Evolutionary conservation across 1,140 invertebrate genomes (phyloP).

Genomic region (Palaemon carinicauda): DNA sequence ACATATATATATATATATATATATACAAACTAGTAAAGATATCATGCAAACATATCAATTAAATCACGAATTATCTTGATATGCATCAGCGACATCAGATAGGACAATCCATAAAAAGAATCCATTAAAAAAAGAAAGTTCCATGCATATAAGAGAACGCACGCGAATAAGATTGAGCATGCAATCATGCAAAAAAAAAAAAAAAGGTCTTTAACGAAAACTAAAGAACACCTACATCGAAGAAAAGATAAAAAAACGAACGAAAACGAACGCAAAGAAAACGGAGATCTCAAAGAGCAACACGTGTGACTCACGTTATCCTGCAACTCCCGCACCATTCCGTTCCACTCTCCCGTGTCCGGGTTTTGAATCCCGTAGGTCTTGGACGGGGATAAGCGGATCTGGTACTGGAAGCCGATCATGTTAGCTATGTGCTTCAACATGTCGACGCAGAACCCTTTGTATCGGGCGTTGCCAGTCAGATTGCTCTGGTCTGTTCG

Average conservation of each 20-base stretch:
- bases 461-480: constrained; percentile 88
- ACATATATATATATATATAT: too few relatives aligned
- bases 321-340: constrained; percentile 91
- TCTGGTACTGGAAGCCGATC: constrained; percentile 92
- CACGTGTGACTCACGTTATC: constrained; percentile 73
- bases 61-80: too few relatives aligned
- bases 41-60: too few relatives aligned
- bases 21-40: too few relatives aligned
- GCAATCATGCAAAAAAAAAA: too few relatives aligned
- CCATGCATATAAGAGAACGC: too few relatives aligned
- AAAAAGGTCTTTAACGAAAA: background rate
- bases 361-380: constrained; percentile 94
- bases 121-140: too few relatives aligned
- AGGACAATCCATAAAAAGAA: too few relatives aligned
- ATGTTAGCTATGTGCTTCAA: constrained; percentile 84
- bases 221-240: background rate
- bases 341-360: constrained; percentile 94
- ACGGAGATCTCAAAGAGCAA: background rate
- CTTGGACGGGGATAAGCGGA: constrained; percentile 89
- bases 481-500: constrained; percentile 81
- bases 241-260: background rate
- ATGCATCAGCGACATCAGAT: too few relatives aligned
- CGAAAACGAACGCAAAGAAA: background rate
- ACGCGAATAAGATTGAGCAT: too few relatives aligned
- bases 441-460: constrained; percentile 97